Base-by-base conservation (phyloP, 2,797 vertebrate genomes). In the Crenuchus spilurus region DNA sequence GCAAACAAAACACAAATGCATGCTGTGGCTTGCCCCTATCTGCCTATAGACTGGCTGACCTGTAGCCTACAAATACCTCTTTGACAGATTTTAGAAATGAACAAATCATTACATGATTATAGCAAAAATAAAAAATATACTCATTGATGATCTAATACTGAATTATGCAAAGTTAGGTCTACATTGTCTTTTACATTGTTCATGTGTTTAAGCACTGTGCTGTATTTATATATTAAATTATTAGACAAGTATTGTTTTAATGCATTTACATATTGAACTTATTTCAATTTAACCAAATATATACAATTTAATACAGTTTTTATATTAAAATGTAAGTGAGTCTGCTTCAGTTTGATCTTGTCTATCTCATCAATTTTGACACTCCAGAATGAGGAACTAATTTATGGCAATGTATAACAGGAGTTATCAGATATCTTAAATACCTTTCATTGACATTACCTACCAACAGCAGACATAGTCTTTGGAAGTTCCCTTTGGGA, bases 21-120 rank as follows among this genome's bases (percentile, higher is more conserved):
- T 73, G 79, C 70, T 22, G 37, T 0, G 7, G 58, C 82, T 51
- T 79, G 82, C 60, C 61, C 39, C 44, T 63, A 31, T 52, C 51
- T 65, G 44, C 31, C 57, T 84, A 80, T 75, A 80, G 26, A 49
- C n/a, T 16, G 37, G 28, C 57, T 13, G 30, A 35, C 30, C 8
- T 76, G 22, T 77, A 31, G n/a, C n/a, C 20, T 76, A 69, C 26
- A 70, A 35, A 35, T 46, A 20, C 16, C 14, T 46, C 49, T 22
- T 4, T 61, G n/a, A 65, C 51, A 71, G 14, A 46, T n/a, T 8
- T 35, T 10, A 44, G 13, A 69, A 52, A 66, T 51, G 42, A 20
- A 58, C 18, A 22, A 24, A 24, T 9, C 8, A 11, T 6, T 3
- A 24, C 22, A n/a, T 9, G 20, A 11, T 6, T 3, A 24, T 48